Evolutionary conservation across 2,888 invertebrate genomes (phyloP), one percentile per base, ranked within the genome.

Genomic region (Pyrrhosoma nymphula): DNA sequence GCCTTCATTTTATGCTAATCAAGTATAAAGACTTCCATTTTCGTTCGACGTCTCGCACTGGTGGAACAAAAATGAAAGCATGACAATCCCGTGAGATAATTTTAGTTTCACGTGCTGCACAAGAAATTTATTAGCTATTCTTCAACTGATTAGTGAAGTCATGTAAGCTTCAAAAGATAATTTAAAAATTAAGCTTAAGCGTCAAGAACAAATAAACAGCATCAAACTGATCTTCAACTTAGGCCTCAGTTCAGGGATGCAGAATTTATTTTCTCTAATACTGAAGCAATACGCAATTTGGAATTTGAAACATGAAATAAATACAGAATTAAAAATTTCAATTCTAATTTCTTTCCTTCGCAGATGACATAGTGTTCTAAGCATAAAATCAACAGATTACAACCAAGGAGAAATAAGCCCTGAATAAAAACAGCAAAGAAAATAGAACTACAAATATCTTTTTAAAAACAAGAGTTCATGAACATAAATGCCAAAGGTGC

Each of bases 1-100:
- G 35, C 35, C 82, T 82, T 82, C 82, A 82, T 82, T 82, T 82
- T 82, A 82, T 82, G 82, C 82, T 82, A 82, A 82, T 35, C 82
- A 35, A 82, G 82, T 35, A 35, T 35, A 82, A 82, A 30, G 82
- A 6, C 16, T 82, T 35, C 35, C 82, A 82, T 82, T 82, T 8
- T 4, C 35, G 16, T 82, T 35, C 14, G 16, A 10, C 16, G 82
- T 35, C 0, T 8, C n/a, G 8, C 30, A 82, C 35, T 35, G 30
- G 23, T 35, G n/a, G 8, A 82, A 82, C 8, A 3, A 14, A 82
- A 82, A 16, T 35, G 35, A 82, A 82, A 16, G 30, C 35, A 26
- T 26, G 82, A 69, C 26, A 69, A 69, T 26, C 20, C 2, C 26
- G 26, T 26, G 69, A 23, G 69, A 69, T 26, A 69, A 16, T 69